Evolutionary conservation across 2,888 invertebrate genomes (phyloP).

Genomic region (Oasisia sp.): DNA sequence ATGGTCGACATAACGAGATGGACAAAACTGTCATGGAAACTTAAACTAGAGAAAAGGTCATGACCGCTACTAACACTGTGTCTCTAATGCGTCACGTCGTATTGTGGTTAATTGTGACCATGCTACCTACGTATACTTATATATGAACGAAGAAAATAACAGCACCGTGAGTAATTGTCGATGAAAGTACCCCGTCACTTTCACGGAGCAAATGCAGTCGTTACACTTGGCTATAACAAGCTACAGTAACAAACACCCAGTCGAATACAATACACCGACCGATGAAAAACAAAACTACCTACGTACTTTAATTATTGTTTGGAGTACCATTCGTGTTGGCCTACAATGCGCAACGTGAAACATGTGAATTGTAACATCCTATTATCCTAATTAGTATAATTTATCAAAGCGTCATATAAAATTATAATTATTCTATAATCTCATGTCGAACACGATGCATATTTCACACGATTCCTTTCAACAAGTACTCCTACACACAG

Average conservation of each 20-base stretch:
- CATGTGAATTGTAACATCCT: neutral
- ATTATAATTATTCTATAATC: neutral
- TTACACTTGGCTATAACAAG: neutral
- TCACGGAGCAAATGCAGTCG: neutral
- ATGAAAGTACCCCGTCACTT: neutral
- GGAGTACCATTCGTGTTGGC: no score
- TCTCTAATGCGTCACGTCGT: neutral
- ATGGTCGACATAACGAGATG: no score
- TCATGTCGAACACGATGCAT: neutral
- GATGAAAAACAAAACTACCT: neutral
- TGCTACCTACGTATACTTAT: neutral
- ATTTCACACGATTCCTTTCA: neutral
- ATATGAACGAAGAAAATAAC: neutral
- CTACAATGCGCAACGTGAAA: neutral
- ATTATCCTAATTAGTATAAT: neutral
- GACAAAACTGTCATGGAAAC: neutral
- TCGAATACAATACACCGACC: neutral
- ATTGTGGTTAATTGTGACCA: neutral
- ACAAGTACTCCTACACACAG: neutral
- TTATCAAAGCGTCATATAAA: constrained; percentile 3
- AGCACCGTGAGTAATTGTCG: neutral
- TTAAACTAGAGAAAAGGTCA: neutral
- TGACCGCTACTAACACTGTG: neutral
- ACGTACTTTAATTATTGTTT: neutral
- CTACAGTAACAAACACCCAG: neutral